These are phyloP conservation scores for Mermis nigrescens DNA, from an alignment of 2,888 invertebrate genomes.

Conservation along the genomic window DNA sequence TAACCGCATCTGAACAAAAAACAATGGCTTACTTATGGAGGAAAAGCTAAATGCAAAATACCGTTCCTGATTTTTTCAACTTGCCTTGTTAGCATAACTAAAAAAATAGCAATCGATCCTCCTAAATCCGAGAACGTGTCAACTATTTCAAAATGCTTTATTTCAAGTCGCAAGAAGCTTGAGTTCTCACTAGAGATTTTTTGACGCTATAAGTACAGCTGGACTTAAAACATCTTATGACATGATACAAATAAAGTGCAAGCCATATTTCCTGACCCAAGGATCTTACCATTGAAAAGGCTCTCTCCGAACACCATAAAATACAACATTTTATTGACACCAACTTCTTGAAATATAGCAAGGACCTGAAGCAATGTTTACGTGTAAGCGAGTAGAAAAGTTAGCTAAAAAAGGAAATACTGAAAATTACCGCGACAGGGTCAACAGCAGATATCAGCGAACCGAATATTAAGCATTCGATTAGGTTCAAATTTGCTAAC, in stretches of 20 bases:
- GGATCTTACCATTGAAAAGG: constrained; percentile 38
- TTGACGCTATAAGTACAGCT: no score
- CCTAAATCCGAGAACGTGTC: no score
- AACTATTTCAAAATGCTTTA: no score
- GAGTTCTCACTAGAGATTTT: no score
- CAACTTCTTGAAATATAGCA: constrained; percentile 41
- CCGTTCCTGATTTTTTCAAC: no score
- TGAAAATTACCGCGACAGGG: constrained; percentile 40
- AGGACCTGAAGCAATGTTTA: constrained; percentile 33
- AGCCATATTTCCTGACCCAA: not conserved
- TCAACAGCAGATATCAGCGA: constrained; percentile 43
- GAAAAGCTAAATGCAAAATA: no score
- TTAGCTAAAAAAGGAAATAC: constrained; percentile 1
- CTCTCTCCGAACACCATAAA: constrained; percentile 44
- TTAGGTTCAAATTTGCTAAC: constrained; percentile 17
- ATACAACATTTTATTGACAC: constrained; percentile 42
- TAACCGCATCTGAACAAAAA: constrained; percentile 41
- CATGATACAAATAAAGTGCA: not conserved
- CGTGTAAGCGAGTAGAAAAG: constrained; percentile 10
- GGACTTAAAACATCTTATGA: not conserved
- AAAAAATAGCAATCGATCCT: no score
- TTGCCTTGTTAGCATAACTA: no score
- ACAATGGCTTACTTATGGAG: no score
- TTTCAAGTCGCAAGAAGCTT: no score
- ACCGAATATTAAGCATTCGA: constrained; percentile 37